Evolutionary conservation across 2,888 invertebrate species (phyloP).

Genomic region (Aphodius sticticus): DNA sequence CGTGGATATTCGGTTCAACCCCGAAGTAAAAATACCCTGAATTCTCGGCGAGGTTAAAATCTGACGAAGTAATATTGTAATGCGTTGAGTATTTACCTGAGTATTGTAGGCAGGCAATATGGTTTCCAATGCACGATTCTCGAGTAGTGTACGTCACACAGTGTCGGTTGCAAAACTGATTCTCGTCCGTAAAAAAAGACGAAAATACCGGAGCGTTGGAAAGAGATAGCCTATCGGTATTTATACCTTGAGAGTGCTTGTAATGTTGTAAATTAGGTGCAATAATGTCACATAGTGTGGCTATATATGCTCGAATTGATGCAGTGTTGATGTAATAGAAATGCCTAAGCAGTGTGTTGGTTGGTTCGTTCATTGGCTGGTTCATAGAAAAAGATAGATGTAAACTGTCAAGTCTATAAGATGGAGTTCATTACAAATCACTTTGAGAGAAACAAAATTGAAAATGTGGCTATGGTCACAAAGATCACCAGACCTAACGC

Average conservation of each 20-base stretch:
- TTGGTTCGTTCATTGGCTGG: background rate
- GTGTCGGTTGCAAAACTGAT: background rate
- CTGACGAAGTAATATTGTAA: background rate
- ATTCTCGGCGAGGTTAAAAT: background rate
- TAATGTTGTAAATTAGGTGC: background rate
- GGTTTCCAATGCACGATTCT: background rate
- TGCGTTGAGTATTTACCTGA: background rate
- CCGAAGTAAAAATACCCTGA: background rate
- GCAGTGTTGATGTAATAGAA: background rate
- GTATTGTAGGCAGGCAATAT: background rate
- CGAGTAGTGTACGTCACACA: background rate
- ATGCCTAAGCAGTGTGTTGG: background rate
- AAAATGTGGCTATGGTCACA: no score
- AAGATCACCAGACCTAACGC: no score
- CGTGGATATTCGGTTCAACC: background rate
- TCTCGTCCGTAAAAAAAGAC: conserved; percentile 4
- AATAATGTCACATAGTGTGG: background rate
- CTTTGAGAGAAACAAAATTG: no score
- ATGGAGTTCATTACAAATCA: no score
- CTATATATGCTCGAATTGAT: background rate
- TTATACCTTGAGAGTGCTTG: background rate
- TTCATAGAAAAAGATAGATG: no score
- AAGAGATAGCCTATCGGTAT: background rate
- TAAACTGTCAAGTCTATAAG: no score
- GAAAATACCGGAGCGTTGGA: background rate